Base-by-base conservation (phyloP, 2,888 invertebrate species). In the Orthosia gracilis region DNA sequence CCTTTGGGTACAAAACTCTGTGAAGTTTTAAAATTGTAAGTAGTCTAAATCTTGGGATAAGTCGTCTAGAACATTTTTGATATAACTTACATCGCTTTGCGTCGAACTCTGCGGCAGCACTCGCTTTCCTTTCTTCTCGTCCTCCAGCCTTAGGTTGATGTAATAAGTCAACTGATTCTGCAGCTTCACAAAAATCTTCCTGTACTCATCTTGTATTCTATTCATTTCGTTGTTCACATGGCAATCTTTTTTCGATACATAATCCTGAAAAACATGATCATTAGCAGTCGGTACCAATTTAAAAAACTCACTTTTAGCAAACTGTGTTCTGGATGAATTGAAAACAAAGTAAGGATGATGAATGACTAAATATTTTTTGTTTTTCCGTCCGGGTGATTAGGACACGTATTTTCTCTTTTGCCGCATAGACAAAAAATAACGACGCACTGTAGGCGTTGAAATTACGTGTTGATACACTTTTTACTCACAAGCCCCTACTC, bases 191-290 rank as follows among this genome's bases (percentile, higher is more conserved):
- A 97, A 95, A 87, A 97, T 96, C 88, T 95, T 96, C 82, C 97
- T 94, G 88, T 97, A 97, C 80, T 97, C 97, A 57, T 97, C 95
- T 86, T 97, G 97, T 85, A 97, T 97, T 57, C 97, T 95, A 78
- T 97, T 97, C 89, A 97, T 97, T 90, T 98, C 97, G 74, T 96
- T 96, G 83, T 96, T 95, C 82, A 97, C 96, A 87, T 97, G 97
- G 45, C 97, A 96, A 76, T 97, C 97, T 85, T 97, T 97, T 82
- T 97, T 97, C 47, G 97, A 94, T 23, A 97, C 97, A 84, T 97
- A 97, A 80, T 97, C 97, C 97, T 97, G 87, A 26, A 92, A 85
- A 31, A 13, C 17, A 21, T 18, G 0, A 52, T 31, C n/a, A 26
- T 23, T 17, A 23, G 21, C 23, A 59, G 18, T 58, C 18, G 18